These are phyloP conservation scores for Brienomyrus brachyistius DNA, from an alignment of 2,113 vertebrate genomes.

Conservation along the genomic window DNA sequence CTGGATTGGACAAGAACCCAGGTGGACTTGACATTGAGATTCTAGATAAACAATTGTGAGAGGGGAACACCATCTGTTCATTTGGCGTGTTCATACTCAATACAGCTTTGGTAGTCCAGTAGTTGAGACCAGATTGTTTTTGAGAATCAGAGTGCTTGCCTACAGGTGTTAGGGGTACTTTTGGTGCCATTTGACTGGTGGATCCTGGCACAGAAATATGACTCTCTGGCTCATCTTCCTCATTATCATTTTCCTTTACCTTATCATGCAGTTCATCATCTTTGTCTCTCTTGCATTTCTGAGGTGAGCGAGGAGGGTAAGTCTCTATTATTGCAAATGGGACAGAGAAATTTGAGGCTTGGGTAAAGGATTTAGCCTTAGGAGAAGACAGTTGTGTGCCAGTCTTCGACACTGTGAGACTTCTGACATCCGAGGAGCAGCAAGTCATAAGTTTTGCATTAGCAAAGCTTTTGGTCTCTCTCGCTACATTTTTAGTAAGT, in stretches of 20 bases:
- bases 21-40: constrained; percentile 29
- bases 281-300: constrained; percentile 37
- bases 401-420: constrained; percentile 54
- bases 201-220: constrained; percentile 34
- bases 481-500: constrained; percentile 42
- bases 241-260: constrained; percentile 55
- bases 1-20: constrained; percentile 51
- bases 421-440: constrained; percentile 37
- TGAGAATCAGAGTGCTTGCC: constrained; percentile 50
- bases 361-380: constrained; percentile 58
- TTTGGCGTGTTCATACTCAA: constrained; percentile 67
- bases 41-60: constrained; percentile 31
- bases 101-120: constrained; percentile 57
- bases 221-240: constrained; percentile 46
- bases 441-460: constrained; percentile 51
- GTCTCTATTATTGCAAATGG: constrained; percentile 47
- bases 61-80: constrained; percentile 59
- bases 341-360: constrained; percentile 39
- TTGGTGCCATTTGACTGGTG: constrained; percentile 59
- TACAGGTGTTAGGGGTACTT: constrained; percentile 48
- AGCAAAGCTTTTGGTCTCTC: constrained; percentile 43
- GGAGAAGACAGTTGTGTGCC: constrained; percentile 53
- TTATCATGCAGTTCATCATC: constrained; percentile 40
- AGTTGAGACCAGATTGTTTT: constrained; percentile 63
- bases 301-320: constrained; percentile 38